phyloP scores from a whole-genome alignment of 1,140 invertebrate genomes.

The Pseudomyrmex flavicornis region DNA sequence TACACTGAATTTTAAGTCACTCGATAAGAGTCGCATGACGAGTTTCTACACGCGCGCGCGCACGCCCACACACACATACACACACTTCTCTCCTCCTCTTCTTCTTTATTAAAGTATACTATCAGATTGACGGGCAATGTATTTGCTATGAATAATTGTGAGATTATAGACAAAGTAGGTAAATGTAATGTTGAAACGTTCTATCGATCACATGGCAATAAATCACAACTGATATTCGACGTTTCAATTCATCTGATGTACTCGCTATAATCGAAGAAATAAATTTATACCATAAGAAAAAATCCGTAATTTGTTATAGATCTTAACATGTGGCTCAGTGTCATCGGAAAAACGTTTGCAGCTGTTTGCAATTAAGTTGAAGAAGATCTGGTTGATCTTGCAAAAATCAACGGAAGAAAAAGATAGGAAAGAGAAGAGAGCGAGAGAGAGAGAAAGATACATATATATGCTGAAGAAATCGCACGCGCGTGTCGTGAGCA shows the following conservation, averaged over 20 bases:
- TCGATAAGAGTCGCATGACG: too few relatives aligned
- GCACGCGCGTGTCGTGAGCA: conserved; percentile 30
- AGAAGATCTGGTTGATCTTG: not conserved
- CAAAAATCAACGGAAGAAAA: not conserved
- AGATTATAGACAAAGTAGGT: too few relatives aligned
- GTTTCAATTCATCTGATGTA: conserved; percentile 13
- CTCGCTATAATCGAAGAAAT: conserved; percentile 7
- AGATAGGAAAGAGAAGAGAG: not conserved
- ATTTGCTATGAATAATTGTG: too few relatives aligned
- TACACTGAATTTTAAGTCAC: too few relatives aligned
- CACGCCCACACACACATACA: too few relatives aligned
- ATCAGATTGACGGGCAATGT: too few relatives aligned
- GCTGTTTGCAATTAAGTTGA: conserved; percentile 1
- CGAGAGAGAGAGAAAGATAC: not conserved
- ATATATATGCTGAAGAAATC: not conserved
- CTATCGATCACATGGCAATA: conserved; percentile 28
- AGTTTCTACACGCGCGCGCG: too few relatives aligned
- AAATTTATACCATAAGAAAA: conserved; percentile 22
- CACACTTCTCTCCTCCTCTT: too few relatives aligned
- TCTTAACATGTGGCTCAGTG: not conserved
- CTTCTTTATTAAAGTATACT: too few relatives aligned
- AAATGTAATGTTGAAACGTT: not conserved
- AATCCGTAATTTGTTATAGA: not conserved
- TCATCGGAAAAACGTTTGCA: not conserved
- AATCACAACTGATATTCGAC: not conserved